Conservation (phyloP, 2,888 invertebrate genomes). For the Lycia hirtaria region DNA sequence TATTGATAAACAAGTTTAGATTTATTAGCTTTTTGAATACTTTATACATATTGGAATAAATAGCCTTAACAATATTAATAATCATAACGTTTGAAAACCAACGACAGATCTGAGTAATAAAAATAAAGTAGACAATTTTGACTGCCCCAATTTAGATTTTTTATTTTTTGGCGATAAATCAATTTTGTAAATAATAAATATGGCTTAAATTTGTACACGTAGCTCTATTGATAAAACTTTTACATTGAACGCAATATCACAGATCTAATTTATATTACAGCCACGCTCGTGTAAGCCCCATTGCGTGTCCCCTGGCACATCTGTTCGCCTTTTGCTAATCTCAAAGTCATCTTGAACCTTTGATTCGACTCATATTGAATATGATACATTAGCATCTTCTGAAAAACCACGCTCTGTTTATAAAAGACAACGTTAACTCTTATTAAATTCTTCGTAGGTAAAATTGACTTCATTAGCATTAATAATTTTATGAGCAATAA, state of each 20-base stretch:
- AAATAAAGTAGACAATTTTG: too few species aligned
- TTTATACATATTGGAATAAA: too few species aligned
- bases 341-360: slow-evolving; percentile 12
- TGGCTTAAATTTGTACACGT: background rate
- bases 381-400: slow-evolving; percentile 4
- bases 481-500: slow-evolving; percentile 26
- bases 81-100: background rate
- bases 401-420: slow-evolving; percentile 10
- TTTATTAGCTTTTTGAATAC: too few species aligned
- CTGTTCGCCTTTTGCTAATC: slow-evolving; percentile 30
- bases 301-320: slow-evolving; percentile 16
- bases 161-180: too few species aligned
- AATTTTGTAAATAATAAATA: too few species aligned
- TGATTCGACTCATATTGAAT: slow-evolving; percentile 6
- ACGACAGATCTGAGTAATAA: background rate
- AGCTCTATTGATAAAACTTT: background rate
- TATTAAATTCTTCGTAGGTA: slow-evolving; percentile 19
- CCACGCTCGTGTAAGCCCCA: slow-evolving; percentile 15
- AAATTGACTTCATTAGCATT: slow-evolving; percentile 27
- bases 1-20: too few species aligned
- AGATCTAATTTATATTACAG: slow-evolving; percentile 11
- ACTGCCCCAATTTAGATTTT: too few species aligned
- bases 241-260: slow-evolving; percentile 1
- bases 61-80: too few species aligned
- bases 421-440: slow-evolving; percentile 9